phyloP scores from a whole-genome alignment of 2,888 invertebrate species.

The Pogonocherus hispidulus region DNA sequence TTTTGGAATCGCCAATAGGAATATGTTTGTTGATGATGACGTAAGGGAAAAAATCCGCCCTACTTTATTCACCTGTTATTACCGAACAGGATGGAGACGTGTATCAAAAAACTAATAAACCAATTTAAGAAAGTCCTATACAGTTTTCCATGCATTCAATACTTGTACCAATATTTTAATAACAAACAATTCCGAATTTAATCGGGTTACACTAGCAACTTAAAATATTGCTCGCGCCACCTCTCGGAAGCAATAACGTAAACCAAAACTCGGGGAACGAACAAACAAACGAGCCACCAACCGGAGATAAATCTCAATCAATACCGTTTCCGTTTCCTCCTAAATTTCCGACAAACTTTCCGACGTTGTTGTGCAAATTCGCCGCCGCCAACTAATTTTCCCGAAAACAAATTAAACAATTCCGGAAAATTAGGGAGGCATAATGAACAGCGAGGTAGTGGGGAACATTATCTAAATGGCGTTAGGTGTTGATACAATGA shows the following conservation, averaged over 20 bases:
- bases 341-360: slow-evolving; percentile 52
- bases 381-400: slow-evolving; percentile 57
- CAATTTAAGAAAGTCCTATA: too few species aligned
- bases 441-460: slow-evolving; percentile 49
- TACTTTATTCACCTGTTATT: too few species aligned
- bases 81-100: too few species aligned
- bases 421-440: slow-evolving; percentile 54
- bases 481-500: slow-evolving; percentile 65
- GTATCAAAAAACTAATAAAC: too few species aligned
- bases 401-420: slow-evolving; percentile 62
- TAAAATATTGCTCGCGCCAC: too few species aligned
- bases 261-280: not conserved
- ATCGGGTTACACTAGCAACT: too few species aligned
- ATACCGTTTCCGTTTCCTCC: slow-evolving; percentile 44
- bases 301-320: slow-evolving; percentile 47
- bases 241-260: not conserved
- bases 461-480: slow-evolving; percentile 62
- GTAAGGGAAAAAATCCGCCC: too few species aligned
- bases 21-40: too few species aligned
- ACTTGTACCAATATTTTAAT: too few species aligned
- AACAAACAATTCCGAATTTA: too few species aligned
- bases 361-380: slow-evolving; percentile 53
- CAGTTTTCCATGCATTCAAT: too few species aligned
- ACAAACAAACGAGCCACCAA: not conserved
- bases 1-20: too few species aligned